phyloP scores from a whole-genome alignment of 2,113 vertebrate genomes.

The Emydocephalus ijimae region DNA sequence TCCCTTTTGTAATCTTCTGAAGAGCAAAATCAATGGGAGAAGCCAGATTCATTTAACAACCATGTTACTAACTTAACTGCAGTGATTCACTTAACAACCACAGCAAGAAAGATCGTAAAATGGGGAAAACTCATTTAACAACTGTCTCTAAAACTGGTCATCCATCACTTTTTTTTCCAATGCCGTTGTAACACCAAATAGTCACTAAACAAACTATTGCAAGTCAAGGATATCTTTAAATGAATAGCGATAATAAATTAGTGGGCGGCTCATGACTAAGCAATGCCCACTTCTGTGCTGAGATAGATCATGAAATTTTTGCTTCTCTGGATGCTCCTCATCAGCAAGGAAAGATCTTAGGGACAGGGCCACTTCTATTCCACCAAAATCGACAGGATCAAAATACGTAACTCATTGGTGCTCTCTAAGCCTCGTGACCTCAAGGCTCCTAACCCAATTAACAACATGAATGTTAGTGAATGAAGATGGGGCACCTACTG shows the following conservation, averaged over 20 bases:
- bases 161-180: background rate
- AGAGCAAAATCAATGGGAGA: too few relatives aligned
- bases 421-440: background rate
- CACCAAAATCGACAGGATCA: background rate
- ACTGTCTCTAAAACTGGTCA: background rate
- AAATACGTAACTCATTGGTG: background rate
- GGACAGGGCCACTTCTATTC: background rate
- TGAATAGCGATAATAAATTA: background rate
- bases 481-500: constrained; percentile 73
- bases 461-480: background rate
- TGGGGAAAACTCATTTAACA: background rate
- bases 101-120: too few relatives aligned
- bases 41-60: too few relatives aligned
- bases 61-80: too few relatives aligned
- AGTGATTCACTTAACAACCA: too few relatives aligned
- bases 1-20: background rate
- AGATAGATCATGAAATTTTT: background rate
- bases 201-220: background rate
- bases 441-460: background rate
- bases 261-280: background rate
- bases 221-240: background rate
- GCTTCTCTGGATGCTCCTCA: background rate
- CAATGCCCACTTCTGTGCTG: background rate
- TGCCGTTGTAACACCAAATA: background rate
- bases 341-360: background rate